These are phyloP conservation scores for Protophormia terraenovae DNA, from an alignment of 2,888 invertebrate genomes.

Conservation along the genomic window DNA sequence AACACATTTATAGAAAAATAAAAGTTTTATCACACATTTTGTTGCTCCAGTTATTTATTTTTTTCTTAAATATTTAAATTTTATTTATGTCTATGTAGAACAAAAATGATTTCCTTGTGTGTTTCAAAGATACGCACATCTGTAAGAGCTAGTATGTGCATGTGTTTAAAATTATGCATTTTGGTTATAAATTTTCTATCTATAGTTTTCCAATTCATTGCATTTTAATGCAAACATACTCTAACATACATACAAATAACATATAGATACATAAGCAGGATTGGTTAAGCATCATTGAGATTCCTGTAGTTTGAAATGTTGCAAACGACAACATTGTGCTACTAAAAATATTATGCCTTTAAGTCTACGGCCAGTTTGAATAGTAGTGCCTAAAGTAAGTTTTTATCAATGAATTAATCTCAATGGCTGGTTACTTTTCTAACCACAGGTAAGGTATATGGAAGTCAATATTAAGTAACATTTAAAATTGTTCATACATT, in stretches of 20 bases:
- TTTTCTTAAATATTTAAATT: neutral
- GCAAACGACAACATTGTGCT: too few species aligned
- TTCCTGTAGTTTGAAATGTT: too few species aligned
- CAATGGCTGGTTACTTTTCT: too few species aligned
- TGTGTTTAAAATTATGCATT: slow-evolving; percentile 3
- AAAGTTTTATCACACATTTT: slow-evolving; percentile 23
- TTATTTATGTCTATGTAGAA: neutral
- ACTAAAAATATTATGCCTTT: too few species aligned
- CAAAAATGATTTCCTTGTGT: neutral
- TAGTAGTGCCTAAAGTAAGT: too few species aligned
- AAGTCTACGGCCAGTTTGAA: too few species aligned
- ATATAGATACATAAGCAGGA: too few species aligned
- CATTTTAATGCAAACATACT: slow-evolving; percentile 29
- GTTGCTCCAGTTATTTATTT: slow-evolving; percentile 11
- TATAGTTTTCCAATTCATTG: slow-evolving; percentile 59
- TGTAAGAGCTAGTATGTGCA: neutral
- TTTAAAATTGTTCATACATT: too few species aligned
- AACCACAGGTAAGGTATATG: too few species aligned
- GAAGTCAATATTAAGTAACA: too few species aligned
- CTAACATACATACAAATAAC: neutral
- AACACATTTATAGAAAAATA: neutral
- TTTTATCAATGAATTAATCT: too few species aligned
- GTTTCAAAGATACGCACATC: neutral
- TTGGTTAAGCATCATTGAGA: too few species aligned
- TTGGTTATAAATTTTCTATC: slow-evolving; percentile 55